Base-by-base conservation (phyloP, 2,113 vertebrate genomes). In the Collichthys lucidus region DNA sequence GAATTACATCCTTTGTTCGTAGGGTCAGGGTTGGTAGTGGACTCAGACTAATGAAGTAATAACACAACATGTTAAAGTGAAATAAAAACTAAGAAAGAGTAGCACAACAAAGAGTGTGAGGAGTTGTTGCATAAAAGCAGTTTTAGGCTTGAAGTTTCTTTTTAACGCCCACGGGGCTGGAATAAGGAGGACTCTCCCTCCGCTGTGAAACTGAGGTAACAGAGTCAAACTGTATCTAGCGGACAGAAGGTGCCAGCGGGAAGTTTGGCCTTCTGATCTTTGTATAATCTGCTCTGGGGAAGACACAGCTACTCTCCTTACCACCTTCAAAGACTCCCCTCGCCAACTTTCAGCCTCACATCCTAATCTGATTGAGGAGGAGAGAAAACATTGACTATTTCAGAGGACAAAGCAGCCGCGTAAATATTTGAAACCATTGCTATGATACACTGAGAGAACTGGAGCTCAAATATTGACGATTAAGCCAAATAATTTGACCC, bases 231-330 rank as follows among this genome's bases (percentile, higher is more conserved):
- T 88, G 90, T 89, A 88, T 91, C 85, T 69, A 80, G 11, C 80
- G 89, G 86, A 90, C 88, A 80, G 53, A 82, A 85, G 90, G 82
- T 87, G 91, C 84, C 92, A 93, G 89, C 74, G 66, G 86, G 84
- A 87, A 63, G 89, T 80, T 89, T 86, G 86, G 64, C 83, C 86
- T 78, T 66, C 84, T 88, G 89, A 87, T 93, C 86, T 88, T 77
- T 77, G 73, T 77, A 75, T 91, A 90, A 89, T 90, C 88, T 89
- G 85, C 79, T 81, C 80, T 60, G 78, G n/a, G 77, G 85, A 79
- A 79, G 85, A 84, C 68, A 77, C 61, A 53, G 70, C 81, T 88
- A 52, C 83, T 86, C 81, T 82, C 72, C 74, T 88, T 79, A 89
- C 87, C 74, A 7, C 83, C 89, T 72, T 88, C 87, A 89, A 84